Base-by-base conservation (phyloP, 2,113 vertebrate genomes). In the Takifugu bimaculatus region DNA sequence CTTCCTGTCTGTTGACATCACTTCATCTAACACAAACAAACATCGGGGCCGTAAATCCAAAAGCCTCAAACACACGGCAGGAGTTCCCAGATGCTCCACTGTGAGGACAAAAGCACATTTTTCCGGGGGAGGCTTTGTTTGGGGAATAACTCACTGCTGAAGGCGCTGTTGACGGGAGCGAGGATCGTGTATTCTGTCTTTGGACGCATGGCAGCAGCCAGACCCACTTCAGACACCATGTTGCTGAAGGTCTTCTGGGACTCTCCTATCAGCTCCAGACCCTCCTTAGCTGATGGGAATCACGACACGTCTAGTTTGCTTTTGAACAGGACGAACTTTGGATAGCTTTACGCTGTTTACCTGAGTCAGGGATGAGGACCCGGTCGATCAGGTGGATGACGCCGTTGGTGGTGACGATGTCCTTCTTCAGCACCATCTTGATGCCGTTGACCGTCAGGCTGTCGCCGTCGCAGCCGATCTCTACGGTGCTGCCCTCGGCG, bases 401-500 rank as follows among this genome's bases (percentile, higher is more conserved):
- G 0, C 97, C 97, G 26, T 99, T 99, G 75, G 86, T 94, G 56
- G 94, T 91, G 48, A 98, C 93, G 25, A 98, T 95, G 79, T 99
- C 97, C 82, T 98, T 99, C 75, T 93, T 93, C 77, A 95, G 92
- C 59, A 98, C 94, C 93, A 99, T 96, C 84, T 93, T 95, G 70
- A 96, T 88, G 50, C 96, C 97, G 6, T 99, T 98, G 43, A 99
- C 88, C 1, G 94, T 97, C 65, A 99, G 79, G 50, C 92, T 95
- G 76, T 96, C 92, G 0, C 97, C 95, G 44, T 99, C 93, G 56
- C 97, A 99, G 47, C 95, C 95, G 20, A 99, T 84, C 88, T 96
- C 90, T 49, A 99, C 69, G 6, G 79, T 90, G 65, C 87, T 91
- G 84, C 97, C 96, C 88, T 99, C 96, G 44, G 91, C 77, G 0